Evolutionary conservation across 2,888 invertebrate species (phyloP).

Genomic region (Apamea crenata): DNA sequence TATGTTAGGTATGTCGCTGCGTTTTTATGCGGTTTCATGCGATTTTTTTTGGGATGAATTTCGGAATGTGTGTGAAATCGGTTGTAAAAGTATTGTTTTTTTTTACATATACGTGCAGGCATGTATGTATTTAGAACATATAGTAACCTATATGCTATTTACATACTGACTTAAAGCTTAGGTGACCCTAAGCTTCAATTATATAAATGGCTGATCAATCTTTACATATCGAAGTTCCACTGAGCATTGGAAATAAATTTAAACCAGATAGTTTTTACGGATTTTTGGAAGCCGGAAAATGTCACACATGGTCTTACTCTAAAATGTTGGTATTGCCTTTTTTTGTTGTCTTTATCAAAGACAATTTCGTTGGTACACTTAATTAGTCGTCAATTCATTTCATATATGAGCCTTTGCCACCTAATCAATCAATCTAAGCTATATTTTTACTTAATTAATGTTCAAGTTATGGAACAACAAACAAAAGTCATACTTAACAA

Average conservation of each 20-base stretch:
- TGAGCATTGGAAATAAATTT: neutral
- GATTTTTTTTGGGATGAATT: constrained; percentile 7
- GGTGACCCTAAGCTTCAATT: neutral
- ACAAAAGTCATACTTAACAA: too few relatives aligned
- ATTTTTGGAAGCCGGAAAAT: neutral
- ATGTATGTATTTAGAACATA: neutral
- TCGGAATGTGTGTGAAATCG: neutral
- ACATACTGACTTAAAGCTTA: neutral
- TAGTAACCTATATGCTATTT: too few relatives aligned
- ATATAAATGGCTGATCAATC: neutral
- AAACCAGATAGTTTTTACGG: neutral
- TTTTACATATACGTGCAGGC: neutral
- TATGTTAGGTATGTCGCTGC: constrained; percentile 21
- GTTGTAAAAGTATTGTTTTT: neutral
- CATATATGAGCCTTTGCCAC: neutral
- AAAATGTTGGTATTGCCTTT: neutral
- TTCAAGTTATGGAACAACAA: too few relatives aligned
- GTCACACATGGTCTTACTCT: neutral
- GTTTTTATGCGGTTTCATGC: constrained; percentile 18
- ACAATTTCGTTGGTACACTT: neutral
- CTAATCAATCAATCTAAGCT: neutral
- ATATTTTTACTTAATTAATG: too few relatives aligned
- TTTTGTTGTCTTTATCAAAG: neutral
- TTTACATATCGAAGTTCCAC: neutral
- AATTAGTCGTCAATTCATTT: neutral